Evolutionary conservation across 1,140 invertebrate species (phyloP), one percentile per base, ranked within the genome.

Genomic region (Antheraea pernyi): DNA sequence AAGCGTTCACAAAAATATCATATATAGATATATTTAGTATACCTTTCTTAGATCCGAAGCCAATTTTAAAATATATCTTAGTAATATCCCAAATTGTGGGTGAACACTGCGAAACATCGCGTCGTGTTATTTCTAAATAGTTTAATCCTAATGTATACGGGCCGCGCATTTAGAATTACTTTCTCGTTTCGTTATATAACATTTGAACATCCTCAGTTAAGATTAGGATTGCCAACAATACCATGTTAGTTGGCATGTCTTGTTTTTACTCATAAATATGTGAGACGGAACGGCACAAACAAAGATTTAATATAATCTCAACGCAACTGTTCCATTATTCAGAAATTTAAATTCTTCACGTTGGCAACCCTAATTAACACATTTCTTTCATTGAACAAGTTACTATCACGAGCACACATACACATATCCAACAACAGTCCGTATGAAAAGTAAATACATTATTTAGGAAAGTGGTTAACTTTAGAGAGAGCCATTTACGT

Each of bases 401-500:
- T 63, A 63, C 37, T 63, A 63, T 37, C 61, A 63, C 30, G 30
- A 22, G 30, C 61, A 37, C 7, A 8, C 19, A 61, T 63, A 37
- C 16, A 30, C 9, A 63, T 63, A 37, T 63, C 36, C 30, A 37
- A 53, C 46, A 16, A 53, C 19, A 39, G 64, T 48, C 48, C 48
- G 64, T 65, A 68, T 74, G 70, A 68, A 70, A 68, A 64, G 65
- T 69, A 70, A 65, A 60, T 13, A 6, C 70, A n/a, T 59, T 63
- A 59, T 48, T 59, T 18, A 68, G 58, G 42, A 68, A 72, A 72
- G 73, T 72, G 70, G 65, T 72, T 64, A 70, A 72, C 66, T 77
- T 73, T 62, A 65, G 65, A 89, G 87, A 88, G 84, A 87, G 85
- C 84, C 16, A 53, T 53, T 80, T 76, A 77, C 67, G 66, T 67